Percentiles rank a stretch among this genome's conserved stretches.
Evolutionary conservation across 2,113 vertebrate genomes (phyloP).

Genomic region (Calcarius ornatus): DNA sequence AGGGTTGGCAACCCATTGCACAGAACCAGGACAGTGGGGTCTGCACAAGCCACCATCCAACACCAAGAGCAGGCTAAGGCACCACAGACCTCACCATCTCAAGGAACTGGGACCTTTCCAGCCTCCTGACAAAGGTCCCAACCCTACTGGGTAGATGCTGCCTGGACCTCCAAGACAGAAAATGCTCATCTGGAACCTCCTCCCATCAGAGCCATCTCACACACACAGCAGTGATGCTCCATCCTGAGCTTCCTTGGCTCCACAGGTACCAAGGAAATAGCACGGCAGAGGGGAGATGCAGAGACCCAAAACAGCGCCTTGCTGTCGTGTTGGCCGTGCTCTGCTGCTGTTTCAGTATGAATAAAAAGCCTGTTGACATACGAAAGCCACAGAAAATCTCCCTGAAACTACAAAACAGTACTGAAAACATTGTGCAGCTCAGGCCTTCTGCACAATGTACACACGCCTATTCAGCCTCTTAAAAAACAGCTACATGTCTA

Average conservation of each 20-base stretch:
- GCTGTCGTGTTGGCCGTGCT: background rate
- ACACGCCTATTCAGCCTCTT: constrained; percentile 45
- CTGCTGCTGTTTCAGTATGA: background rate
- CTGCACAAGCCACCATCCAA: background rate
- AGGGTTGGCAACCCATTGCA: background rate
- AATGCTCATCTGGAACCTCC: background rate
- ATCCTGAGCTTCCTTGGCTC: background rate
- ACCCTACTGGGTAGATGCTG: background rate
- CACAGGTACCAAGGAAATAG: background rate
- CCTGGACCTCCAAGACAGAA: background rate
- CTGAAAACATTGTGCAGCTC: constrained; percentile 39
- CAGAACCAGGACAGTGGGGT: background rate
- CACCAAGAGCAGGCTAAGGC: background rate
- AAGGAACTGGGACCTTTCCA: background rate
- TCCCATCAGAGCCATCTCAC: background rate
- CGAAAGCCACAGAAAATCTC: constrained; percentile 54
- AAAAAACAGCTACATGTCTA: constrained; percentile 48
- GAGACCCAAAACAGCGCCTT: background rate
- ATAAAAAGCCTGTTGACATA: constrained; percentile 57
- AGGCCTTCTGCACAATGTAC: constrained; percentile 39
- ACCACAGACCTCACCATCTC: background rate
- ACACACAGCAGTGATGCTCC: fast-evolving
- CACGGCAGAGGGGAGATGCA: fast-evolving
- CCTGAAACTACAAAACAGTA: constrained; percentile 56
- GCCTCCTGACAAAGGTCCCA: background rate